Evolutionary conservation across 2,113 vertebrate species (phyloP).

Genomic region (Ophthalmolycus amberensis): DNA sequence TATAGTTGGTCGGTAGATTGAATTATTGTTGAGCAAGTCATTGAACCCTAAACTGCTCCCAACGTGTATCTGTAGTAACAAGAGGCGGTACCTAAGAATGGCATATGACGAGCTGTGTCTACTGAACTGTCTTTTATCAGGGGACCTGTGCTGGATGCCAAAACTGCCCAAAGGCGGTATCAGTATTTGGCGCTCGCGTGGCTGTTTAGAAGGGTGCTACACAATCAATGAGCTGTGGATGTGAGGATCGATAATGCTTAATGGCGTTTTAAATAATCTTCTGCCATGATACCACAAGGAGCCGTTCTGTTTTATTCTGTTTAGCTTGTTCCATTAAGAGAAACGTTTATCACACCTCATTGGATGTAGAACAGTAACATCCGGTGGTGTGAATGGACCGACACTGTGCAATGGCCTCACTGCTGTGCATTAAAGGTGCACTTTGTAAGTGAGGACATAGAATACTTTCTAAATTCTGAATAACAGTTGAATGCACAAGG

Average conservation of each 20-base stretch:
- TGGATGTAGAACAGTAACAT: neutral
- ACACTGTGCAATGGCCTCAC: neutral
- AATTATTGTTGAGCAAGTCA: neutral
- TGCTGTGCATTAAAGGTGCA: neutral
- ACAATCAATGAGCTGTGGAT: slow-evolving; percentile 16
- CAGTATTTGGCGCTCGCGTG: neutral
- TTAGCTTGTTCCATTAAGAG: neutral
- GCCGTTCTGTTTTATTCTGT: neutral
- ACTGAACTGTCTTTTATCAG: neutral
- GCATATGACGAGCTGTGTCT: neutral
- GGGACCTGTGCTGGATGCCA: neutral
- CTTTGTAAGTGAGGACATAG: neutral
- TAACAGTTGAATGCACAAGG: neutral
- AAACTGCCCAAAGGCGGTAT: neutral
- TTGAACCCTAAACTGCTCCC: neutral
- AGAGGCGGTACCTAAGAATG: neutral
- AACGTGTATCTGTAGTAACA: too few relatives aligned
- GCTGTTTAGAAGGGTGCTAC: neutral
- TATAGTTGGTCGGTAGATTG: neutral
- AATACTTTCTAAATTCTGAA: neutral
- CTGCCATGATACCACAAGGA: neutral
- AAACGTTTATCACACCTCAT: neutral
- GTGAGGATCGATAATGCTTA: neutral
- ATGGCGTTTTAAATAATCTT: neutral
- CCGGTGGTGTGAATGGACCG: neutral